Evolutionary conservation across 2,888 invertebrate species (phyloP).

Genomic region (Atethmia centrago): DNA sequence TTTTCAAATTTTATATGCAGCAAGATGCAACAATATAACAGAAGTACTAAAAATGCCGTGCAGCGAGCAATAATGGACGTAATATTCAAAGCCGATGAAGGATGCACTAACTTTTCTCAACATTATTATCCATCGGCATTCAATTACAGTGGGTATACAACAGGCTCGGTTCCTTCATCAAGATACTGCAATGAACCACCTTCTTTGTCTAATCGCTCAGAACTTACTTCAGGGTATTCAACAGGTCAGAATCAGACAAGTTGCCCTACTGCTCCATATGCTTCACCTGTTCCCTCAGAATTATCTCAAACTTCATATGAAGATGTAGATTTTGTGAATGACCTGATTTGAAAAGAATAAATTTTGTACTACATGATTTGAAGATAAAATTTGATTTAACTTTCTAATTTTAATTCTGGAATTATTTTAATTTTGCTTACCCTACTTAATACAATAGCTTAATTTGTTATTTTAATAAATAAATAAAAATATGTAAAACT

Average conservation of each 20-base stretch:
- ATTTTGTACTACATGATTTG: conserved; percentile 28
- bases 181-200: too few species aligned
- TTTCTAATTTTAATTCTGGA: conserved; percentile 14
- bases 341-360: conserved; percentile 46
- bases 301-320: conserved; percentile 47
- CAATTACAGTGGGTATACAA: too few species aligned
- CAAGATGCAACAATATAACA: conserved; percentile 49
- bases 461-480: too few species aligned
- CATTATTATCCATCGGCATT: too few species aligned
- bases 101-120: conserved; percentile 47
- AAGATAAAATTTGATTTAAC: conserved; percentile 36
- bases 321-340: conserved; percentile 50
- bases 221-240: too few species aligned
- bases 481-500: too few species aligned
- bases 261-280: conserved; percentile 47
- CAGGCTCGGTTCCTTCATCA: too few species aligned
- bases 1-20: conserved; percentile 51
- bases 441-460: conserved; percentile 40
- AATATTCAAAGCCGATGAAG: conserved; percentile 50
- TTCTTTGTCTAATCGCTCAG: too few species aligned
- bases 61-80: conserved; percentile 49
- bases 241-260: too few species aligned
- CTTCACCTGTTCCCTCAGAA: conserved; percentile 49
- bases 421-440: conserved; percentile 14
- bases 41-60: conserved; percentile 50